Evolutionary conservation across 2,888 invertebrate species (phyloP).

Genomic region (Cantharis nigra): DNA sequence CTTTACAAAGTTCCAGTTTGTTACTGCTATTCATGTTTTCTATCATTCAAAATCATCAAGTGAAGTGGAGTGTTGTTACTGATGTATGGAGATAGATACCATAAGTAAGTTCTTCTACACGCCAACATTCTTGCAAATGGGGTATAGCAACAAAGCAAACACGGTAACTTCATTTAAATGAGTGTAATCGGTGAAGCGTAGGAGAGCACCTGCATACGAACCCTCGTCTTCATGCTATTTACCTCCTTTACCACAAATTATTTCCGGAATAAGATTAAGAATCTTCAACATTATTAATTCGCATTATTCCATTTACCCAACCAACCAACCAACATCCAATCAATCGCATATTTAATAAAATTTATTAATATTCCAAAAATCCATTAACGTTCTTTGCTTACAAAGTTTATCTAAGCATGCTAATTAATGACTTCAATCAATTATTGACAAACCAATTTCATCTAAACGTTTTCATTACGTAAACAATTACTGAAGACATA

Average conservation of each 20-base stretch:
- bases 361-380: background rate
- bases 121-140: conserved; percentile 17
- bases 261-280: background rate
- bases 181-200: conserved; percentile 43
- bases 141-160: conserved; percentile 13
- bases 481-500: background rate
- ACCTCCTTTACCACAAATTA: background rate
- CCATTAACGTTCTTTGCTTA: background rate
- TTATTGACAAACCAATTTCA: background rate
- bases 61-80: background rate
- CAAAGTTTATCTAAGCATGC: background rate
- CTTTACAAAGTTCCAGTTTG: background rate
- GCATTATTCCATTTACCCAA: background rate
- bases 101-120: conserved; percentile 13
- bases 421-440: background rate
- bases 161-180: conserved; percentile 33
- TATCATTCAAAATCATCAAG: conserved; percentile 12
- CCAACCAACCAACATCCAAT: background rate
- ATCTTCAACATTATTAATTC: background rate
- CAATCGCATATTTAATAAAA: background rate
- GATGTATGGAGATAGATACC: conserved; percentile 11
- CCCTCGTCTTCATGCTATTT: conserved; percentile 10
- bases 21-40: conserved; percentile 2
- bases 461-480: background rate
- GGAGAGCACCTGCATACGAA: conserved; percentile 42